Conservation (phyloP, 2,888 invertebrate species). For the Tuberolachnus salignus region DNA sequence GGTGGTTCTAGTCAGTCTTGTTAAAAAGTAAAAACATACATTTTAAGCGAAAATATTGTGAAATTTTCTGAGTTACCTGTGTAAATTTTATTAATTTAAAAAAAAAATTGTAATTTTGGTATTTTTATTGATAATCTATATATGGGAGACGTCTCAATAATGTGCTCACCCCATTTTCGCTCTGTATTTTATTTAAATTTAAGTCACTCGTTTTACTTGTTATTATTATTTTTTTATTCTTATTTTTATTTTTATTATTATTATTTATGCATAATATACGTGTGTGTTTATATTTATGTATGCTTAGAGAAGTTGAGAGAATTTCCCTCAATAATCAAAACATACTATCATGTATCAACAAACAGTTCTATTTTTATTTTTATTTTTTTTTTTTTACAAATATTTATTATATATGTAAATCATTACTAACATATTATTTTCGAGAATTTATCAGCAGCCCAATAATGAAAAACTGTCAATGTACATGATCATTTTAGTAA, state of each 20-base stretch:
- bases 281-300: constrained; percentile 3
- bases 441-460: background rate
- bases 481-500: background rate
- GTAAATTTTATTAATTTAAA: constrained; percentile 42
- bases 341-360: background rate
- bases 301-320: background rate
- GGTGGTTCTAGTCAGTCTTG: constrained; percentile 54
- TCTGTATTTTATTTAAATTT: constrained; percentile 57
- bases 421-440: constrained; percentile 20
- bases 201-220: constrained; percentile 51
- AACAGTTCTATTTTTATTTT: too few species aligned
- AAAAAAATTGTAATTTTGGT: constrained; percentile 45
- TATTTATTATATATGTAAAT: background rate
- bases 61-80: constrained; percentile 55
- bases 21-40: constrained; percentile 36
- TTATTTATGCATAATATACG: constrained; percentile 17
- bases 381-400: background rate
- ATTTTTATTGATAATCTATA: constrained; percentile 35
- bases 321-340: constrained; percentile 11
- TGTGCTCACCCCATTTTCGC: constrained; percentile 52
- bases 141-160: constrained; percentile 43
- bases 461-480: background rate
- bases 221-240: constrained; percentile 40
- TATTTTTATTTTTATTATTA: constrained; percentile 1
- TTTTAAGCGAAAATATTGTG: constrained; percentile 40